Percentiles rank a stretch among this genome's conserved stretches.
phyloP scores from a whole-genome alignment of 2,113 vertebrate species.

The Halichoerus grypus region DNA sequence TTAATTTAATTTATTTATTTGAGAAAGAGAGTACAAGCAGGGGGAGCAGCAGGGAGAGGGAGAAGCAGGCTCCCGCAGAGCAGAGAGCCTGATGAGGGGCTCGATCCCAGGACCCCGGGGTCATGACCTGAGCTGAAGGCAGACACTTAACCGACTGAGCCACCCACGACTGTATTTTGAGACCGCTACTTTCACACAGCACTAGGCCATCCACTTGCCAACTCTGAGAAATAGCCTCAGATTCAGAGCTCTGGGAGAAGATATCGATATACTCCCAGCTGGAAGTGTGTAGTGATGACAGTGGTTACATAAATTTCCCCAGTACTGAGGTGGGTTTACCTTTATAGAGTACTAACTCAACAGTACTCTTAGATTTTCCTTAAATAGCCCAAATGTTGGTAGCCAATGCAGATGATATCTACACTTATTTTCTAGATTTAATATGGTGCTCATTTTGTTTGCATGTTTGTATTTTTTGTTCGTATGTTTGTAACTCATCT shows the following conservation, averaged over 20 bases:
- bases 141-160: too few relatives aligned
- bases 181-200: conserved; percentile 68
- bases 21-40: too few relatives aligned
- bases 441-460: background rate
- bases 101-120: too few relatives aligned
- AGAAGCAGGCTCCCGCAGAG: too few relatives aligned
- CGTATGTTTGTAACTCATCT: background rate
- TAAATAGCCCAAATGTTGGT: conserved; percentile 52
- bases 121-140: too few relatives aligned
- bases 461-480: background rate
- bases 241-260: conserved; percentile 81
- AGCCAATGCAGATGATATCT: background rate
- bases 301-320: conserved; percentile 57
- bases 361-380: conserved; percentile 59
- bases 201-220: conserved; percentile 77
- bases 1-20: too few relatives aligned
- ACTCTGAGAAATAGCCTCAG: conserved; percentile 78
- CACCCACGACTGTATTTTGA: conserved; percentile 64
- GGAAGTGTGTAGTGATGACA: conserved; percentile 80
- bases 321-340: conserved; percentile 7
- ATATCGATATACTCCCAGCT: conserved; percentile 76
- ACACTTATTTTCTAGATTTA: conserved; percentile 51
- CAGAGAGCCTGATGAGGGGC: too few relatives aligned
- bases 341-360: conserved; percentile 45
- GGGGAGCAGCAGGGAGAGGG: too few relatives aligned